These are phyloP conservation scores for Fistularia tabacaria DNA, from an alignment of 2,797 vertebrate genomes.

Conservation along the genomic window DNA sequence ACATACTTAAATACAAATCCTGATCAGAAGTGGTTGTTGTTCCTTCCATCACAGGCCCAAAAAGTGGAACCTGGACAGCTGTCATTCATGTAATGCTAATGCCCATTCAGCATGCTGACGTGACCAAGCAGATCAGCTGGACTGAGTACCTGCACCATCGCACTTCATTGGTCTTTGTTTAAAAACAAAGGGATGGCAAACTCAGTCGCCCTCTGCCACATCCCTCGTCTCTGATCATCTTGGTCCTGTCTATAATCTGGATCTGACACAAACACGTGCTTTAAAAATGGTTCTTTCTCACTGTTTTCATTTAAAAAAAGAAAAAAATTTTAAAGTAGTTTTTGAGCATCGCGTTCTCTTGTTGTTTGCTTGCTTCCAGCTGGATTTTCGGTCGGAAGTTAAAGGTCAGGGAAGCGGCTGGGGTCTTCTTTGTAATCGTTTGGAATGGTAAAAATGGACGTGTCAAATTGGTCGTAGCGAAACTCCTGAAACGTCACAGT, in stretches of 20 bases:
- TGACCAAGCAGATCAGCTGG: too few relatives aligned
- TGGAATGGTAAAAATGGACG: slow-evolving; percentile 92
- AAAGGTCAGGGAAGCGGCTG: slow-evolving; percentile 97
- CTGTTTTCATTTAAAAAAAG: neutral
- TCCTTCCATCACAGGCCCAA: neutral
- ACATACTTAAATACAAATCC: slow-evolving; percentile 49
- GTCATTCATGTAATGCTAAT: too few relatives aligned
- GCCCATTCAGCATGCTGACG: too few relatives aligned
- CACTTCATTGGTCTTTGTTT: neutral
- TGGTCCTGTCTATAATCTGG: too few relatives aligned
- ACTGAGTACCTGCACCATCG: neutral
- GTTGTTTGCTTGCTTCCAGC: slow-evolving; percentile 1
- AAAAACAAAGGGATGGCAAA: neutral
- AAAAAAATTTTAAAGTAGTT: neutral
- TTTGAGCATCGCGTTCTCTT: neutral
- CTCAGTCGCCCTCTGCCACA: too few relatives aligned
- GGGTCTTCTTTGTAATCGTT: slow-evolving; percentile 97
- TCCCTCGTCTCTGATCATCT: too few relatives aligned
- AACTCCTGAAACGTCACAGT: slow-evolving; percentile 99
- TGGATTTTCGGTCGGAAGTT: slow-evolving; percentile 26
- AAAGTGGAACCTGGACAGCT: too few relatives aligned
- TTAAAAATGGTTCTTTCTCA: neutral
- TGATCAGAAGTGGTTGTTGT: slow-evolving; percentile 21
- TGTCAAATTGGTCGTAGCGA: slow-evolving; percentile 90
- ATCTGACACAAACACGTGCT: too few relatives aligned